These are phyloP conservation scores for Spicauda simplicius DNA, from an alignment of 2,888 invertebrate genomes.

Conservation along the genomic window DNA sequence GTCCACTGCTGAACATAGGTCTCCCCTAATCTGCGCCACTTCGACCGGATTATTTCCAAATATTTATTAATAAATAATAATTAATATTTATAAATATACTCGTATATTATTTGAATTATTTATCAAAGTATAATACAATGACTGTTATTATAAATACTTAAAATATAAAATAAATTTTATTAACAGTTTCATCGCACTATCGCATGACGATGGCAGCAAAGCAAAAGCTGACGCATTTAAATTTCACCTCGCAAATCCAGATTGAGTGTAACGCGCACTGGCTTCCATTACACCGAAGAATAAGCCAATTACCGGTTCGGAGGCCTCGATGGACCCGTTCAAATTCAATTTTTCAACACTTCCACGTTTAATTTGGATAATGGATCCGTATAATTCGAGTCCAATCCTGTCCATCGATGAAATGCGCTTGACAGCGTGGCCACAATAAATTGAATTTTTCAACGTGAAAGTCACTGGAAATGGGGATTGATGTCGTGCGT, in stretches of 20 bases:
- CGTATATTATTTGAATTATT: too few relatives aligned
- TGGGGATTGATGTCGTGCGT: slow-evolving; percentile 12
- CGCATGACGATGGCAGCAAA: neutral
- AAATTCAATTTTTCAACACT: slow-evolving; percentile 54
- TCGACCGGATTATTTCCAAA: too few relatives aligned
- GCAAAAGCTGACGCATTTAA: slow-evolving; percentile 8
- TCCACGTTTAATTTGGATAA: slow-evolving; percentile 46
- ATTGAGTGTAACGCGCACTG: slow-evolving; percentile 46
- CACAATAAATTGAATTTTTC: slow-evolving; percentile 32
- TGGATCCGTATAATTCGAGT: slow-evolving; percentile 44
- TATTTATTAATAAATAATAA: too few relatives aligned
- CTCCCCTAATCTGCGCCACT: too few relatives aligned
- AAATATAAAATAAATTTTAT: neutral
- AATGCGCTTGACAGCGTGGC: slow-evolving; percentile 31
- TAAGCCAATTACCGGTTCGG: slow-evolving; percentile 49
- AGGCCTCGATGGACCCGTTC: slow-evolving; percentile 47
- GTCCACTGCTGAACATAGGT: too few relatives aligned
- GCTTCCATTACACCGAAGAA: slow-evolving; percentile 50
- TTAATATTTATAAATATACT: too few relatives aligned
- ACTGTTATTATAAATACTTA: neutral
- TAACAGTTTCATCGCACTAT: neutral
- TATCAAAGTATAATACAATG: too few relatives aligned
- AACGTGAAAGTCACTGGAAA: slow-evolving; percentile 13
- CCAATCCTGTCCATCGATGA: slow-evolving; percentile 30
- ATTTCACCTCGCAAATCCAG: slow-evolving; percentile 34